Evolutionary conservation across 2,113 vertebrate genomes (phyloP), one percentile per base, ranked within the genome.

Genomic region (Hydrochoerus hydrochaeris): DNA sequence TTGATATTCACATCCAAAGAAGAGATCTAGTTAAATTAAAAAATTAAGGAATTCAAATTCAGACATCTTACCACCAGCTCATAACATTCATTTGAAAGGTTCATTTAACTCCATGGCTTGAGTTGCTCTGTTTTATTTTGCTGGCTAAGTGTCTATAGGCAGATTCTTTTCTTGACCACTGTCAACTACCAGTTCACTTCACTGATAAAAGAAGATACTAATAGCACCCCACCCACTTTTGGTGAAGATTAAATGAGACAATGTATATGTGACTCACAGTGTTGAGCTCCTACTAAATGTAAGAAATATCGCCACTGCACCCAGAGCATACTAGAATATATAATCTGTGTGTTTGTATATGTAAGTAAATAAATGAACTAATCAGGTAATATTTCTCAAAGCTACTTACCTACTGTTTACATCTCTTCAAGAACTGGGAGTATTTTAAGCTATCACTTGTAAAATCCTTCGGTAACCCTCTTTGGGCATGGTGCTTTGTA

Each of bases 191-290:
- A 65, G 7, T 57, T 82, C 44, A 63, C 38, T 63, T 90, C n/a
- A 90, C n/a, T 87, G 60, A 71, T 73, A 77, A 81, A 63, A 87
- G 16, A 89, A 32, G 46, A 85, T 73, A 93, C 86, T 80, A 94
- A 83, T 57, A 91, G 26, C 38, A 57, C 19, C 9, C 4, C 49
- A 80, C 7, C 63, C 22, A 44, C 67, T 93, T 86, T 57, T 57
- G 60, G 41, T 62, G 26, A 92, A 85, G 26, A 85, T 69, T 87
- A 88, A 95, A 38, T 90, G 57, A 96, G 32, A 92, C 93, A 38
- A 88, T n/a, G 78, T 49, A 5, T 19, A 58, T 52, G 65, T 73
- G n/a, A 8, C 24, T 96, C 35, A 77, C 35, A 88, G 38, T 83
- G 13, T 26, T 77, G 16, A 62, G 20, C 63, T 94, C 58, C 80